Percentiles rank a stretch among this genome's conserved stretches.
Conservation (phyloP, 1,140 invertebrate species). For the Drosophila athabasca region DNA sequence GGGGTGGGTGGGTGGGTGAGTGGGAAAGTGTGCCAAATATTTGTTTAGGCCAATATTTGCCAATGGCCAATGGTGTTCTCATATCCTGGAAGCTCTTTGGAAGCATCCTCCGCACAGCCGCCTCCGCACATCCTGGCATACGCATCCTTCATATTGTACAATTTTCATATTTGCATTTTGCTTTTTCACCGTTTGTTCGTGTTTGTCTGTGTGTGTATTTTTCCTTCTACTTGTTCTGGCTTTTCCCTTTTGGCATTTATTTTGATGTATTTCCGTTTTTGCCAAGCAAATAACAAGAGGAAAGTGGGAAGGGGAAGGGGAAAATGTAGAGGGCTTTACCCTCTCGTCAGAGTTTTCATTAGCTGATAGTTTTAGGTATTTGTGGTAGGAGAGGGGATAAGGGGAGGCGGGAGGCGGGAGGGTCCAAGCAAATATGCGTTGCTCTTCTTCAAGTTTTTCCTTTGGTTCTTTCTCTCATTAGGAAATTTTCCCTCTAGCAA, state of each 20-base stretch:
- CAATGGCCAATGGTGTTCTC: constrained; percentile 60
- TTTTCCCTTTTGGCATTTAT: constrained; percentile 61
- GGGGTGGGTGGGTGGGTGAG: neutral
- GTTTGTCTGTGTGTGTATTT: neutral
- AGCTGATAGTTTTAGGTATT: constrained; percentile 61
- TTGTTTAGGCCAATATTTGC: constrained; percentile 70
- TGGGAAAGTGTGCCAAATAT: constrained; percentile 75
- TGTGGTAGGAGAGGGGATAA: no score
- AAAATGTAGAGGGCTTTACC: neutral
- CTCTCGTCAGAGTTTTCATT: constrained; percentile 57
- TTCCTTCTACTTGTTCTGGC: constrained; percentile 22
- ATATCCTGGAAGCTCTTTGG: constrained; percentile 41
- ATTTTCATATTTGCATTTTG: constrained; percentile 65
- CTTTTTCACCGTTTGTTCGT: constrained; percentile 35
- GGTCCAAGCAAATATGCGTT: constrained; percentile 5
- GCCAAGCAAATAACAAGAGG: constrained; percentile 54
- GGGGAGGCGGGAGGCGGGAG: no score
- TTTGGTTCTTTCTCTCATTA: constrained; percentile 7
- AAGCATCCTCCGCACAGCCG: constrained; percentile 28
- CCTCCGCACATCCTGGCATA: constrained; percentile 8
- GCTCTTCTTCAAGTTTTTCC: constrained; percentile 5
- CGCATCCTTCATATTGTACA: constrained; percentile 33
- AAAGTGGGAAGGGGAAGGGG: neutral
- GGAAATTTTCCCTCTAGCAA: neutral
- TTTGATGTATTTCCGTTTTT: constrained; percentile 77